Base-by-base conservation (phyloP, 1,140 invertebrate species). In the Pomphorhynchus laevis region DNA sequence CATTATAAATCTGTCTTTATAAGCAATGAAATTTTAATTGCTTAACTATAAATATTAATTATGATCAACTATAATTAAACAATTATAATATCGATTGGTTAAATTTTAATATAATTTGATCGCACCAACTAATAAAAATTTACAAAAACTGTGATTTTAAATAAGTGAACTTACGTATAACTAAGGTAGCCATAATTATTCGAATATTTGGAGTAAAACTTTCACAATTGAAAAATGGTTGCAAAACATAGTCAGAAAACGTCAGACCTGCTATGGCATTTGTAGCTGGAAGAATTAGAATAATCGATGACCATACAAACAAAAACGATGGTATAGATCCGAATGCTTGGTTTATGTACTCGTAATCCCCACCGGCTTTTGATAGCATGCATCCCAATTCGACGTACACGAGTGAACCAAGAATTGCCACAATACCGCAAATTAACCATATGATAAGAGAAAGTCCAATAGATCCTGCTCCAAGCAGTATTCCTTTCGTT, bases 351-450 rank as follows among this genome's bases (percentile, higher is more conserved):
- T 68, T 68, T 24, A 93, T 80, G 51, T 95, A 95, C 0, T 77
- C 75, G 56, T 93, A 95, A 62, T 93, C 84, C 2, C 82, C 84
- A 3, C 86, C 86, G n/a, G 75, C 84, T 53, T 80, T 79, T 2
- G 74, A 67, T 47, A 93, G 84, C 33, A 69, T 66, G 56, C 74
- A 66, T 65, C 84, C 84, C 37, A 95, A 62, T 66, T 95, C 84
- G 0, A 82, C 79, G 55, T 93, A 93, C 52, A 82, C 91, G 2
- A 91, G 59, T 1, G 77, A 75, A 8, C 82, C 82, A 34, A 84
- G 65, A 49, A 77, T 69, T 11, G 36, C 33, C 16, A 43, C 18
- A 17, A 43, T 34, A 2, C 41, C 41, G 18, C 41, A 38, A 12
- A 39, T 21, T 6, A 43, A 21, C 41, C 41, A 43, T 21, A 43